These are phyloP conservation scores for Progne subis DNA, from an alignment of 2,113 vertebrate genomes.

Conservation along the genomic window DNA sequence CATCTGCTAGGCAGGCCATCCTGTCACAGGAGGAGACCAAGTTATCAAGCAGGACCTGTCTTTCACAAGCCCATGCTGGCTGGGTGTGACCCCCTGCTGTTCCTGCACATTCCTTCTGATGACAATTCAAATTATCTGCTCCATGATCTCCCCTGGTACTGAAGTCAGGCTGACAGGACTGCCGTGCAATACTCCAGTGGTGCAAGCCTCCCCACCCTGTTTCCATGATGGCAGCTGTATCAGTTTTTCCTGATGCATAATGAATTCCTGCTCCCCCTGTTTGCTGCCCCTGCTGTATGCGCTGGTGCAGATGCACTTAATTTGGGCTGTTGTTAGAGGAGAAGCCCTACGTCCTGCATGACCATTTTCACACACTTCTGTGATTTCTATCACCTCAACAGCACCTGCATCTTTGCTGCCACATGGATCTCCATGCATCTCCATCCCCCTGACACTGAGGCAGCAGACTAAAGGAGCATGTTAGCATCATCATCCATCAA, in stretches of 20 bases:
- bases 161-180: not conserved
- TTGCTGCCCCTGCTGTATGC: not conserved
- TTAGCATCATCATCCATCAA: not conserved
- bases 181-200: not conserved
- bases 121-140: not conserved
- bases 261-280: not conserved
- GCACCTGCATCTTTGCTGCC: not conserved
- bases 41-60: not conserved
- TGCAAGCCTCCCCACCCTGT: not conserved
- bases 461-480: not conserved
- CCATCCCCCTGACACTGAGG: not conserved
- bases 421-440: fast-evolving
- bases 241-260: not conserved
- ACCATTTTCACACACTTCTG: not conserved
- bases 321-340: not conserved
- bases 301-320: not conserved
- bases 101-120: not conserved
- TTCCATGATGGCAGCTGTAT: not conserved
- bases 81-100: not conserved
- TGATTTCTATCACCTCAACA: not conserved
- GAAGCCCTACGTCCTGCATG: not conserved
- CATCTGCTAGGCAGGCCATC: not conserved
- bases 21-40: not conserved
- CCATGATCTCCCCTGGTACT: not conserved
- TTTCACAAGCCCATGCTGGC: not conserved